These are phyloP conservation scores for Goniozus legneri DNA, from an alignment of 1,140 invertebrate species.

Conservation along the genomic window DNA sequence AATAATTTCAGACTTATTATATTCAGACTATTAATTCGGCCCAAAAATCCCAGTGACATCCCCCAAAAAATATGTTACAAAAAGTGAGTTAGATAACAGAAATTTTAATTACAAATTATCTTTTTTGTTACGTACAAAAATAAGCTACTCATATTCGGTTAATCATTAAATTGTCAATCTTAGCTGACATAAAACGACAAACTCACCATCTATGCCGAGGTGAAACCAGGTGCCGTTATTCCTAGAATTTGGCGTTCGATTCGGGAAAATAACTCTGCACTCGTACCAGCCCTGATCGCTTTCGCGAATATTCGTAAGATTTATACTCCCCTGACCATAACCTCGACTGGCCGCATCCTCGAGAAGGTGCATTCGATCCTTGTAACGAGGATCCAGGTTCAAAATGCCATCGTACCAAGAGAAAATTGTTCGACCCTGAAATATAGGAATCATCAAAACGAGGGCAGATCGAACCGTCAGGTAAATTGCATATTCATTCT, in stretches of 20 bases:
- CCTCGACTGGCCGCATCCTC: slow-evolving; percentile 49
- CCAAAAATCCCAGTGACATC: too few relatives aligned
- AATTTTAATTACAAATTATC: too few relatives aligned
- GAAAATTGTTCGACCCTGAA: slow-evolving; percentile 68
- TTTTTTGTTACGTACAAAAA: too few relatives aligned
- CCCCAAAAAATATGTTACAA: too few relatives aligned
- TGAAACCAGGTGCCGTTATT: slow-evolving; percentile 89
- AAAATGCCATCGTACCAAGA: slow-evolving; percentile 78
- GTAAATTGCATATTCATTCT: too few relatives aligned
- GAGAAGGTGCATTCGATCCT: slow-evolving; percentile 67
- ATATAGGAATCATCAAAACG: too few relatives aligned
- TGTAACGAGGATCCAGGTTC: slow-evolving; percentile 68
- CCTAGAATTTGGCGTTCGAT: slow-evolving; percentile 73
- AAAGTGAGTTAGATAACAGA: too few relatives aligned
- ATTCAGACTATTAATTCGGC: too few relatives aligned
- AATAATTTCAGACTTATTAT: too few relatives aligned
- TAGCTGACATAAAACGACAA: too few relatives aligned
- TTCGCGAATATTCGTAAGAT: slow-evolving; percentile 84
- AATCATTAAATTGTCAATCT: slow-evolving; percentile 9
- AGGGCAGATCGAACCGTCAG: too few relatives aligned
- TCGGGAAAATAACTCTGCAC: slow-evolving; percentile 84
- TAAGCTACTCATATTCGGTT: slow-evolving; percentile 10
- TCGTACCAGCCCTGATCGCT: slow-evolving; percentile 90
- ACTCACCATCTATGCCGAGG: slow-evolving; percentile 78
- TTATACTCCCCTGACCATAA: slow-evolving; percentile 77